Evolutionary conservation across 2,888 invertebrate species (phyloP), one percentile per base, ranked within the genome.

Genomic region (Dasypogon diadema): DNA sequence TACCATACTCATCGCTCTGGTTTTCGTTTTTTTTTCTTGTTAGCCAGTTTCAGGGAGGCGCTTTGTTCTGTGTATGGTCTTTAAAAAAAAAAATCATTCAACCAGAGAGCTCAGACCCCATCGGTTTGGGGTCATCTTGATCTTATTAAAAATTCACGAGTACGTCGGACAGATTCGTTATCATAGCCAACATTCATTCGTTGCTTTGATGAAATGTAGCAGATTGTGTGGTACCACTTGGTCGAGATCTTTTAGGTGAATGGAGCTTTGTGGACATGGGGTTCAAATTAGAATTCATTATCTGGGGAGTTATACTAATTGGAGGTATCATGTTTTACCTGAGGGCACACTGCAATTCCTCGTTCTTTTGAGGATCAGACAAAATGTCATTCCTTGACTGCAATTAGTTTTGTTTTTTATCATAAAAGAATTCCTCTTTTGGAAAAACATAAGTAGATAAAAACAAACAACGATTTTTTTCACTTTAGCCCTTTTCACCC

Each of bases 91-190:
- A n/a, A 22, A 14, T 2, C 56, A 56, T 56, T 56, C 30, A 30
- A 34, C 42, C 42, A 12, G 42, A 42, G 24, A 14, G 12, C 60
- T 14, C 42, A n/a, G 46, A 63, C 30, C 30, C 22, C 42, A 22
- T n/a, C 42, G 14, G 65, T 65, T 42, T 65, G 48, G 65, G 65
- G 65, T 65, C 65, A 65, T 65, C 65, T 65, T 46, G 65, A 65
- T 65, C 65, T 65, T 65, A 65, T 65, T 65, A 65, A 65, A 65
- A 65, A 65, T 65, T 65, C 65, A 65, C 65, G 46, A 65, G 48
- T 65, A 26, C 65, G 46, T 48, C 65, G 46, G 51, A 51, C 16
- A 12, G 8, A 18, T 46, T 65, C 24, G 65, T 65, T 65, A 65
- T 46, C 65, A 48, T 65, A 22, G n/a, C n/a, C n/a, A n/a, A n/a